phyloP scores from a whole-genome alignment of 2,888 invertebrate genomes.

The Xestia sexstrigata region DNA sequence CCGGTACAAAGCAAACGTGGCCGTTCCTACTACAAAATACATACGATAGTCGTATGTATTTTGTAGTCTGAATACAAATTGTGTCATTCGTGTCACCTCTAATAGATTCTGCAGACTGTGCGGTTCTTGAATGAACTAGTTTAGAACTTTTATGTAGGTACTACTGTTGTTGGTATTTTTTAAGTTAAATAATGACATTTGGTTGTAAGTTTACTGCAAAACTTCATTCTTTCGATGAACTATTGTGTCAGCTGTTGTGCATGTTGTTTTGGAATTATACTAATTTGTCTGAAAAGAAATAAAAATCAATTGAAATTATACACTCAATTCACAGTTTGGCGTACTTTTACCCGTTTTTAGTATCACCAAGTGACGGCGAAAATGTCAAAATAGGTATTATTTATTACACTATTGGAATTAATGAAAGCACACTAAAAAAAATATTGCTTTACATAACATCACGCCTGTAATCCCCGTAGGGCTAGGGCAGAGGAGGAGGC shows the following conservation, averaged over 20 bases:
- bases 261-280: not conserved
- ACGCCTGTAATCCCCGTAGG: too few species aligned
- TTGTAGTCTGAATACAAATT: conserved; percentile 47
- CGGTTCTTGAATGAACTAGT: conserved; percentile 16
- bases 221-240: not conserved
- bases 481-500: too few species aligned
- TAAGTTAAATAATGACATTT: not conserved
- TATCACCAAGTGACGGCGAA: too few species aligned
- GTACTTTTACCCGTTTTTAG: too few species aligned
- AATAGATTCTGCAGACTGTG: conserved; percentile 36
- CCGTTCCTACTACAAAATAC: conserved; percentile 29
- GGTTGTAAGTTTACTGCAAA: not conserved
- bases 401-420: too few species aligned
- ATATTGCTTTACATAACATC: too few species aligned
- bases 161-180: conserved; percentile 1
- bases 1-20: conserved; percentile 40
- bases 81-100: conserved; percentile 46
- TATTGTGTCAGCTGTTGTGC: not conserved
- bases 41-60: conserved; percentile 43
- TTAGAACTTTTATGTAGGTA: conserved; percentile 7
- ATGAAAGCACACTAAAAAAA: too few species aligned
- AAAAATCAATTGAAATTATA: not conserved
- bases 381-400: too few species aligned
- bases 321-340: not conserved
- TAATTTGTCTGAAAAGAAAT: not conserved